These are phyloP conservation scores for Montipora capricornis DNA, from an alignment of 64 coral and sea anemone genomes.

Conservation along the genomic window DNA sequence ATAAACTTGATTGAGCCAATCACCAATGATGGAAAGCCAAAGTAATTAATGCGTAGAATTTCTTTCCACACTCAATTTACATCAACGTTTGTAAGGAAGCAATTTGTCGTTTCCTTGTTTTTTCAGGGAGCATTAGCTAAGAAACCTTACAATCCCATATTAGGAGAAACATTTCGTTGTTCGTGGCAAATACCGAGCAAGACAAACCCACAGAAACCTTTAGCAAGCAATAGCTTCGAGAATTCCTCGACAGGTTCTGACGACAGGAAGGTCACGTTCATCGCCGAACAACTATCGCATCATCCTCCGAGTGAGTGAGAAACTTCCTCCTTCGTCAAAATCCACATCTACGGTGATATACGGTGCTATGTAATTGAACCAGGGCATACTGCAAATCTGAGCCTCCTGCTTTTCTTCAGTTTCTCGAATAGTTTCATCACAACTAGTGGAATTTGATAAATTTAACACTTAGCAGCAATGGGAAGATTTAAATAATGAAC, in stretches of 20 bases:
- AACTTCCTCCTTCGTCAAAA: background rate
- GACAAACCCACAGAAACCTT: background rate
- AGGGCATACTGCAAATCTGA: too few species aligned
- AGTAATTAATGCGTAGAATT: too few species aligned
- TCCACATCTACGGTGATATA: background rate
- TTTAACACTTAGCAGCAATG: too few species aligned
- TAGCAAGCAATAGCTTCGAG: slow-evolving; percentile 9
- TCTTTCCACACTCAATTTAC: too few species aligned
- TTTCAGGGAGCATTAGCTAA: slow-evolving; percentile 90
- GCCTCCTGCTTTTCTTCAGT: too few species aligned
- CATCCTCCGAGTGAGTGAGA: slow-evolving; percentile 89
- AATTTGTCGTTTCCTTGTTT: background rate
- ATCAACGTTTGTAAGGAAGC: too few species aligned
- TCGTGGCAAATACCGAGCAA: slow-evolving; percentile 81
- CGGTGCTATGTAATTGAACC: too few species aligned
- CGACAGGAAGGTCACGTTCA: slow-evolving; percentile 76
- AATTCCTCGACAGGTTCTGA: slow-evolving; percentile 4
- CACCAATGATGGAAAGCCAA: too few species aligned
- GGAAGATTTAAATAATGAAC: too few species aligned
- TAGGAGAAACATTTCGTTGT: slow-evolving; percentile 94
- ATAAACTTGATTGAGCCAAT: too few species aligned
- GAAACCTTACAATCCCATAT: slow-evolving; percentile 97
- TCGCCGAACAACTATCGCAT: slow-evolving; percentile 97
- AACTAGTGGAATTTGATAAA: too few species aligned
- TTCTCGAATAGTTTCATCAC: too few species aligned